Conservation (phyloP, 2,888 invertebrate species). For the Cactoblastis cactorum region DNA sequence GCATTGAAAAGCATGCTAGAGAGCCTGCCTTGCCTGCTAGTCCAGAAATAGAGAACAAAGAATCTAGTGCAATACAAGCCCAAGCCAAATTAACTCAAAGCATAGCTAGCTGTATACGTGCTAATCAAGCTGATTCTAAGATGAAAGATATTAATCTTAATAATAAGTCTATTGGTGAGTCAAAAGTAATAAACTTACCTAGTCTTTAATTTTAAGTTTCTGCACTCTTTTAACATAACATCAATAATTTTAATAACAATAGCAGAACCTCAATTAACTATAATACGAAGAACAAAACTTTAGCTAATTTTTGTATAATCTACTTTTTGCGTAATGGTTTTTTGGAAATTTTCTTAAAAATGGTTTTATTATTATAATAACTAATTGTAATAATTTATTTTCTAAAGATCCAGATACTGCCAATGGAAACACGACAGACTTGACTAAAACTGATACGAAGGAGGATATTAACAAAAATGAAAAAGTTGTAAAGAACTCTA, state of each 20-base stretch:
- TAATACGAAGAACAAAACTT: no score
- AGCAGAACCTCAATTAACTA: no score
- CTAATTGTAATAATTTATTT: neutral
- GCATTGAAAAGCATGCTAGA: conserved; percentile 66
- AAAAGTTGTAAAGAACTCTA: conserved; percentile 56
- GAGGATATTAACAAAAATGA: conserved; percentile 71
- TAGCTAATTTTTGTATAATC: no score
- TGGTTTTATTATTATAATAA: no score
- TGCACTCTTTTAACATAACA: no score
- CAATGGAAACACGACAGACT: conserved; percentile 61
- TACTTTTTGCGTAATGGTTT: no score
- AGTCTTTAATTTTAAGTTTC: neutral
- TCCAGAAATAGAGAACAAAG: conserved; percentile 43
- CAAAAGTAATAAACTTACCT: neutral
- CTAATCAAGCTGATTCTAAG: conserved; percentile 56
- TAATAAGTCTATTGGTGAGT: conserved; percentile 56
- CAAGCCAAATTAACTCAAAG: conserved; percentile 71
- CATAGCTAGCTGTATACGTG: conserved; percentile 57
- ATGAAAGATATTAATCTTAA: conserved; percentile 74
- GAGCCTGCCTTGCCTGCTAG: conserved; percentile 40
- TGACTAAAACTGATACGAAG: conserved; percentile 51
- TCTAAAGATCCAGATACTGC: conserved; percentile 63
- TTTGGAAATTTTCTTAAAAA: no score
- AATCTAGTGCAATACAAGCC: conserved; percentile 63
- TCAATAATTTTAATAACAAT: no score